Conservation (phyloP, 2,888 invertebrate genomes). For the Ormyrus nitidulus region DNA sequence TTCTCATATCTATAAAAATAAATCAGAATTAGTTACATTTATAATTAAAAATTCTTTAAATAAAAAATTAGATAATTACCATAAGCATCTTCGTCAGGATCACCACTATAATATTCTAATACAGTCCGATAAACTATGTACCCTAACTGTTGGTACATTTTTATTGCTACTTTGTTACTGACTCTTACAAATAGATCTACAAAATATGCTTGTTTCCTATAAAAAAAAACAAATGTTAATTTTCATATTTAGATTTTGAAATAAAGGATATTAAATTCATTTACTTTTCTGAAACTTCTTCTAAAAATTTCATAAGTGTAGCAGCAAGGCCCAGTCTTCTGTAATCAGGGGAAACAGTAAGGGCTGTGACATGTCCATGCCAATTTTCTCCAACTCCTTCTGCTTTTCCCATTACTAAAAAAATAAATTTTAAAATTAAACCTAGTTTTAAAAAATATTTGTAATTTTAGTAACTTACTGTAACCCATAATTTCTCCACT, state of each 20-base stretch:
- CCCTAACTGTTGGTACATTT: conserved; percentile 97
- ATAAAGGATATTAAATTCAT: conserved; percentile 61
- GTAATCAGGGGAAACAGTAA: conserved; percentile 97
- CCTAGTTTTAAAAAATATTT: too few relatives aligned
- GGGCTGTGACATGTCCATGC: conserved; percentile 99
- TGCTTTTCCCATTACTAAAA: conserved; percentile 98
- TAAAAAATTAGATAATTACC: conserved; percentile 78
- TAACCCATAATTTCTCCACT: conserved; percentile 99
- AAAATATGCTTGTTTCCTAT: conserved; percentile 95
- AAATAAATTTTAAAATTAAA: not conserved
- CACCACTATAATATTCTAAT: conserved; percentile 98
- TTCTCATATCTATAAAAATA: conserved; percentile 94
- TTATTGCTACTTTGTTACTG: conserved; percentile 97
- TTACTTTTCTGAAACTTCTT: conserved; percentile 96
- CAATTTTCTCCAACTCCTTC: conserved; percentile 97
- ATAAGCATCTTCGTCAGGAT: conserved; percentile 99
- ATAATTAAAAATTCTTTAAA: conserved; percentile 1
- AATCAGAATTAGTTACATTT: not conserved
- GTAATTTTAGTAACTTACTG: conserved; percentile 81
- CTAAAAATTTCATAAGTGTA: conserved; percentile 94
- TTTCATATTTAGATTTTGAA: not conserved
- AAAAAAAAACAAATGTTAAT: conserved; percentile 73
- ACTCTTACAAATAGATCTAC: conserved; percentile 99
- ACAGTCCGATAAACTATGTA: conserved; percentile 98
- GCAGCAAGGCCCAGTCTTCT: conserved; percentile 94